Base-by-base conservation (phyloP, 2,113 vertebrate species). In the Triplophysa tibetana region DNA sequence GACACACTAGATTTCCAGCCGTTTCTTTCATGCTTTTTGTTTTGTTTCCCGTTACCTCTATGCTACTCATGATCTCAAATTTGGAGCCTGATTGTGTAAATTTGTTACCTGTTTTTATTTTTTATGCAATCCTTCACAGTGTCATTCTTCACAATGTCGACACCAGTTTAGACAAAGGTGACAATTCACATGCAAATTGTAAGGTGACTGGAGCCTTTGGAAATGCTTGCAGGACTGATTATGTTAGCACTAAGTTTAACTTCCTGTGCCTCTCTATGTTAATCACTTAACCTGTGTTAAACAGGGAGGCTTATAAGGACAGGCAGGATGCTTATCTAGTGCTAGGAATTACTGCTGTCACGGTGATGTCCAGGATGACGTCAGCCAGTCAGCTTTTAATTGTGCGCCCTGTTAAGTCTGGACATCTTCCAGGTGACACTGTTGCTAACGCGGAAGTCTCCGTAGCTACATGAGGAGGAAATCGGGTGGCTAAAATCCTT, bases 391-490 rank as follows among this genome's bases (percentile, higher is more conserved):
- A 41, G 9, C 33, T 43, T 3, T 12, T 45, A 12, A 54, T 17
- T 6, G 10, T 61, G 69, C 38, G 68, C 26, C 52, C 41, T 74
- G 41, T 74, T 61, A 21, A 45, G 16, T 14, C 41, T 43, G 38
- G 41, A 75, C 60, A 50, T 63, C 73, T 26, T 63, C 23, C 43
- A 75, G 61, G 43, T 61, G 33, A 41, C 70, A 61, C n/a, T 16
- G n/a, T 43, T 56, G 52, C 54, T 43, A 72, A 72, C 38, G 29
- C 52, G 54, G 13, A 74, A 74, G 54, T 50, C 43, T 19, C 58
- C 16, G n/a, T 26, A 16, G 38, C 17, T 63, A 63, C 48, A 75
- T 75, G 16, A 48, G 23, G 41, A n/a, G 33, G 38, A 62, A 38
- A 62, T 24, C 16, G 8, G 56, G 23, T 48, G 23, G 5, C 60